These are phyloP conservation scores for Conistra vaccinii DNA, from an alignment of 2,888 invertebrate species.

Conservation along the genomic window DNA sequence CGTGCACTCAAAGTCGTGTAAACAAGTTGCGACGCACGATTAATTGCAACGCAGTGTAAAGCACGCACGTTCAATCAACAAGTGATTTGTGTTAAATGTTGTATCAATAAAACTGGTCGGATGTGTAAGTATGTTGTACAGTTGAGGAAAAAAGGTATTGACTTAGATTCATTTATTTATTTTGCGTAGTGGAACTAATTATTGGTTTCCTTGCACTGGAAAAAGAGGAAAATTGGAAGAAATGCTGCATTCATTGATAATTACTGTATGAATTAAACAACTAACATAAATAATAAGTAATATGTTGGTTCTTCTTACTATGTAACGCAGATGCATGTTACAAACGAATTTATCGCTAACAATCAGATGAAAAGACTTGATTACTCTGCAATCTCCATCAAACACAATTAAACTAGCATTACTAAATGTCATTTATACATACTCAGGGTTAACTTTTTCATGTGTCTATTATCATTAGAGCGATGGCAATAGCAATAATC, in stretches of 20 bases:
- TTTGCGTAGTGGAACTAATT: constrained; percentile 29
- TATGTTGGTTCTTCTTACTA: background rate
- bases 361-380: constrained; percentile 21
- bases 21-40: constrained; percentile 74
- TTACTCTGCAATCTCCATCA: constrained; percentile 47
- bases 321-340: background rate
- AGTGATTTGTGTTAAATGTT: constrained; percentile 79
- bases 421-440: constrained; percentile 54
- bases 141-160: constrained; percentile 32
- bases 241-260: background rate
- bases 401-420: constrained; percentile 55
- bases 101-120: constrained; percentile 73
- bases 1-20: constrained; percentile 75
- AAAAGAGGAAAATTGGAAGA: background rate
- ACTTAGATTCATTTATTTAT: constrained; percentile 23
- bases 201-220: background rate
- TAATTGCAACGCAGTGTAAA: constrained; percentile 73
- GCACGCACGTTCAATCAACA: constrained; percentile 78
- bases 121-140: constrained; percentile 65
- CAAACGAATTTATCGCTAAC: constrained; percentile 2
- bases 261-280: background rate
- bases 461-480: constrained; percentile 71
- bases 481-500: constrained; percentile 72
- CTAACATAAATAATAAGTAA: too few relatives aligned
- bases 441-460: constrained; percentile 61